Evolutionary conservation across 2,113 vertebrate genomes (phyloP).

Genomic region (Sinocyclocheilus anophthalmus): DNA sequence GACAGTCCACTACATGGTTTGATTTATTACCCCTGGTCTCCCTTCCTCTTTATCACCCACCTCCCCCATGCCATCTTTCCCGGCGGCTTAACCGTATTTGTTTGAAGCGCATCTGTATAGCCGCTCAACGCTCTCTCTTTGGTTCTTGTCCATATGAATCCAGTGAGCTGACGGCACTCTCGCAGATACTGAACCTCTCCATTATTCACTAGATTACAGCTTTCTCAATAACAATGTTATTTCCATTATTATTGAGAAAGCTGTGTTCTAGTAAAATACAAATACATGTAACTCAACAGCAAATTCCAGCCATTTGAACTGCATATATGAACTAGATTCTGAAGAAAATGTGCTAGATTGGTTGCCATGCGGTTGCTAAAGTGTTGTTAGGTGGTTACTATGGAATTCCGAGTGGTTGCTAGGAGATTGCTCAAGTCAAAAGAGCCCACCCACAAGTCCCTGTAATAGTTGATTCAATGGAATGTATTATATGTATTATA

Average conservation of each 20-base stretch:
- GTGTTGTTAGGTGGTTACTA: not conserved
- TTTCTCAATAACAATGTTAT: not conserved
- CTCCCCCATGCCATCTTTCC: slow-evolving; percentile 38
- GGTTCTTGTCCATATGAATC: slow-evolving; percentile 39
- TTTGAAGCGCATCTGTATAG: slow-evolving; percentile 48
- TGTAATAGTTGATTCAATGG: not conserved
- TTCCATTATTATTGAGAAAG: not conserved
- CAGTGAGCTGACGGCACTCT: slow-evolving; percentile 31
- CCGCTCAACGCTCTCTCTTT: slow-evolving; percentile 14
- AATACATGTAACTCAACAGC: not conserved
- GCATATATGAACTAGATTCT: not conserved
- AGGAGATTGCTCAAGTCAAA: too few relatives aligned
- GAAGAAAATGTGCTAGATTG: not conserved
- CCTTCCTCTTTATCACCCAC: not conserved
- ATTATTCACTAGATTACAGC: not conserved
- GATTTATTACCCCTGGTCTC: slow-evolving; percentile 55
- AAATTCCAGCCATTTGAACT: not conserved
- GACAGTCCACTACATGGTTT: slow-evolving; percentile 21
- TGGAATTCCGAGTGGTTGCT: too few relatives aligned
- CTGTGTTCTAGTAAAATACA: not conserved
- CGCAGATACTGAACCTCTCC: not conserved
- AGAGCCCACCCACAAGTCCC: too few relatives aligned
- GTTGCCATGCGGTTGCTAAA: not conserved
- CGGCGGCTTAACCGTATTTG: slow-evolving; percentile 36
- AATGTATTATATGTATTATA: not conserved